Evolutionary conservation across 64 coral and sea anemone genomes (phyloP).

Genomic region (Orbicella faveolata): DNA sequence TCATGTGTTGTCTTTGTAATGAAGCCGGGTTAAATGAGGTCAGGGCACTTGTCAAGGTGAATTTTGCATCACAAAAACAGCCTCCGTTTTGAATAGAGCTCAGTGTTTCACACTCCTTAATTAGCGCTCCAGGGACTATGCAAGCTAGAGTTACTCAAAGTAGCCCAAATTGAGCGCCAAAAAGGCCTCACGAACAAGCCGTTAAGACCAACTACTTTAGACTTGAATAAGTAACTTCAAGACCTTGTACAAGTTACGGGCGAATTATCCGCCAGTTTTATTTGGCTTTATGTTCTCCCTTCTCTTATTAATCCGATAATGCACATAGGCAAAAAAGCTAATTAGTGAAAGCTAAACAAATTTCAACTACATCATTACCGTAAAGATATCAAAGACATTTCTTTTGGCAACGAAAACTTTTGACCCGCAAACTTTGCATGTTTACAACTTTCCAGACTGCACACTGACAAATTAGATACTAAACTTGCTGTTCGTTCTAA

Average conservation of each 20-base stretch:
- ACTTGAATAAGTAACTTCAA: too few relatives aligned
- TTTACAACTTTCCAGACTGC: too few relatives aligned
- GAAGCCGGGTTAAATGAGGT: background rate
- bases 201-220: too few relatives aligned
- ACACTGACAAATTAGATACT: too few relatives aligned
- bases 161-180: background rate
- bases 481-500: background rate
- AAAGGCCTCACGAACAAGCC: background rate
- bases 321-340: background rate
- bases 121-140: background rate
- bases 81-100: background rate
- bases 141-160: background rate
- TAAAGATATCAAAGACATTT: background rate
- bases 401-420: too few relatives aligned
- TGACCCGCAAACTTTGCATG: too few relatives aligned
- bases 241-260: background rate
- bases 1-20: background rate
- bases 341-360: slow-evolving; percentile 10
- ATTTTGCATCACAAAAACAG: slow-evolving; percentile 34
- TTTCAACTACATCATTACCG: background rate
- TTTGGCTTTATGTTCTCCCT: slow-evolving; percentile 15
- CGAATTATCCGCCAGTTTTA: background rate
- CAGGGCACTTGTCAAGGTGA: background rate
- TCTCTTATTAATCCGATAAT: slow-evolving; percentile 10
- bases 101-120: background rate